These are phyloP conservation scores for Centroberyx gerrardi DNA, from an alignment of 2,797 vertebrate species.

Conservation along the genomic window DNA sequence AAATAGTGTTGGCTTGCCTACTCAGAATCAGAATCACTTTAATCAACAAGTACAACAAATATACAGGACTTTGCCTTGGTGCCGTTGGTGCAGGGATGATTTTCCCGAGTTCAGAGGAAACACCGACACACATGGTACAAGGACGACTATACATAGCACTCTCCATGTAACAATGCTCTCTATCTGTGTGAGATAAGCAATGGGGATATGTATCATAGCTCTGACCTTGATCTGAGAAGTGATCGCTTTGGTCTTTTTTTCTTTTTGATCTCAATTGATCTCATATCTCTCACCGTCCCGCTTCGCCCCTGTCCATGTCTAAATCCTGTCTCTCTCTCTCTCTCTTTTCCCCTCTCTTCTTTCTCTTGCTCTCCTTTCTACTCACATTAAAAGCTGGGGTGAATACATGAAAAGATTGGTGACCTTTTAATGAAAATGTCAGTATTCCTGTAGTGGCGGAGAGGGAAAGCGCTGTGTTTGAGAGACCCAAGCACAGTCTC, in stretches of 20 bases:
- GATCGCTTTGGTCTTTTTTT: conserved; percentile 79
- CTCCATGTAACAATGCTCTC: conserved; percentile 48
- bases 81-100: neutral
- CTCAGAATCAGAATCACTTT: conserved; percentile 11
- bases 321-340: conserved; percentile 68
- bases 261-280: conserved; percentile 82
- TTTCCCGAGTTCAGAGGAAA: conserved; percentile 23
- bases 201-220: conserved; percentile 56
- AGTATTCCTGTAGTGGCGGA: conserved; percentile 79
- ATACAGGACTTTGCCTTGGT: conserved; percentile 4
- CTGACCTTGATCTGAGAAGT: conserved; percentile 71
- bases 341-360: conserved; percentile 84
- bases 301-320: conserved; percentile 61
- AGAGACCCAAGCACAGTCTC: conserved; percentile 59
- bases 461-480: conserved; percentile 59
- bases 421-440: conserved; percentile 91
- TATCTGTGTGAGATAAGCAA: conserved; percentile 71
- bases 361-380: conserved; percentile 87
- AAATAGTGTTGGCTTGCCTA: neutral
- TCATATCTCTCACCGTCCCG: conserved; percentile 73
- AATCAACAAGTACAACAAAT: conserved; percentile 27
- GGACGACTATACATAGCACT: conserved; percentile 44
- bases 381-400: conserved; percentile 89
- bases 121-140: conserved; percentile 29
- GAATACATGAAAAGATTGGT: conserved; percentile 87